Percentiles rank a stretch among this genome's conserved stretches.
Evolutionary conservation across 2,113 vertebrate genomes (phyloP).

Genomic region (Eulacestoma nigropectus): DNA sequence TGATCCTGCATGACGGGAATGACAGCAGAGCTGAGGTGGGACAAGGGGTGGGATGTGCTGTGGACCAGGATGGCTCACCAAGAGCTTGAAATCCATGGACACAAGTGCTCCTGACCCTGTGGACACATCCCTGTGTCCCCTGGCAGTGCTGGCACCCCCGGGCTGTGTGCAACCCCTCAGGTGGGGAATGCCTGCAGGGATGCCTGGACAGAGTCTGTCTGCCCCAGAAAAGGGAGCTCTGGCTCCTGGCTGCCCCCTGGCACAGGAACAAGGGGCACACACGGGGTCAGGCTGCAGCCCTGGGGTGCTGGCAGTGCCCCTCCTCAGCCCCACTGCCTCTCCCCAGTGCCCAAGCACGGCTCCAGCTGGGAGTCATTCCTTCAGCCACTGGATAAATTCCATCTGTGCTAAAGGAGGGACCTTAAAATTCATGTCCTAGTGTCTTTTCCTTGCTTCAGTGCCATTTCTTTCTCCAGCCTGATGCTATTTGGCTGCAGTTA

Average conservation of each 20-base stretch:
- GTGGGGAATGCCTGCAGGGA: background rate
- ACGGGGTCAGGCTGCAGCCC: background rate
- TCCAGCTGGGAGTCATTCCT: background rate
- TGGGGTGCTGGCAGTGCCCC: background rate
- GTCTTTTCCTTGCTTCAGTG: background rate
- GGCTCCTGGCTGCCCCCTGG: background rate
- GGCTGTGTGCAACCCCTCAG: background rate
- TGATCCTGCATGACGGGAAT: background rate
- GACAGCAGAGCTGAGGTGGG: background rate
- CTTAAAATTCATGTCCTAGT: background rate
- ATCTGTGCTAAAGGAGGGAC: background rate
- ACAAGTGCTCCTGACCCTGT: background rate
- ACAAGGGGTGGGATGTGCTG: background rate
- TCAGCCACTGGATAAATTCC: background rate
- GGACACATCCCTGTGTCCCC: background rate
- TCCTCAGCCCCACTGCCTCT: background rate
- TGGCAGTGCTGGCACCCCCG: fast-evolving
- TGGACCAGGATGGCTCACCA: background rate
- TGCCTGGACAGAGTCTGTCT: background rate
- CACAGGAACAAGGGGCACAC: background rate
- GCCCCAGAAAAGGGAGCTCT: background rate
- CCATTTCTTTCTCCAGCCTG: constrained; percentile 1
- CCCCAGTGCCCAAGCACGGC: background rate
- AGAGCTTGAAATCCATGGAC: background rate
- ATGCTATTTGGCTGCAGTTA: constrained; percentile 36